Evolutionary conservation across 2,113 vertebrate species (phyloP).

Genomic region (Murina feae): DNA sequence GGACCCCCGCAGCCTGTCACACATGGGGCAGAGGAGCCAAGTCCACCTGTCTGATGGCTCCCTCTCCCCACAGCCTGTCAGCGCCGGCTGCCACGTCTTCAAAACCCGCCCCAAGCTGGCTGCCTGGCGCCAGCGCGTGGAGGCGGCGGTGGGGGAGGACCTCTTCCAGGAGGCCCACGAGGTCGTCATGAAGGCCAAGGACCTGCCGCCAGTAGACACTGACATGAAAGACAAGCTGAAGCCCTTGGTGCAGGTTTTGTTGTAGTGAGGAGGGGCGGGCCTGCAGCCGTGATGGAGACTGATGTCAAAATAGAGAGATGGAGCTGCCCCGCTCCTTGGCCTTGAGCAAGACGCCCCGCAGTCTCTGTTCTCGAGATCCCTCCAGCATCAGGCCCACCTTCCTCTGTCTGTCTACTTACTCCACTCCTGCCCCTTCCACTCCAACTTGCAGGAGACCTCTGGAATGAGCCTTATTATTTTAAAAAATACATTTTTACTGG

Average conservation of each 20-base stretch:
- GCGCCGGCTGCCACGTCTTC: constrained; percentile 79
- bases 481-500: not conserved
- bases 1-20: not conserved
- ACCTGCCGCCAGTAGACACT: constrained; percentile 39
- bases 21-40: not conserved
- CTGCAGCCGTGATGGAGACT: not conserved
- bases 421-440: no score
- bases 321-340: no score
- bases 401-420: not conserved
- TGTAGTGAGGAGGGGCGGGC: not conserved
- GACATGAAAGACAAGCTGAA: constrained; percentile 12
- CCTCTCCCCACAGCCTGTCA: constrained; percentile 77
- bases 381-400: fast-evolving
- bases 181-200: constrained; percentile 70
- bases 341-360: not conserved
- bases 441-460: not conserved
- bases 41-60: not conserved
- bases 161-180: constrained; percentile 81
- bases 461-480: not conserved
- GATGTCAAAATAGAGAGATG: not conserved
- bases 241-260: not conserved
- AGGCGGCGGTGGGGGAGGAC: constrained; percentile 76
- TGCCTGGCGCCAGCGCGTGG: constrained; percentile 79
- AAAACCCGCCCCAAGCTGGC: constrained; percentile 79
- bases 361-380: not conserved